A percentile compares a stretch with the other conserved stretches of the same genome.
These are phyloP conservation scores for Cephus rjabovi DNA, from an alignment of 2,888 invertebrate genomes.

Conservation along the genomic window DNA sequence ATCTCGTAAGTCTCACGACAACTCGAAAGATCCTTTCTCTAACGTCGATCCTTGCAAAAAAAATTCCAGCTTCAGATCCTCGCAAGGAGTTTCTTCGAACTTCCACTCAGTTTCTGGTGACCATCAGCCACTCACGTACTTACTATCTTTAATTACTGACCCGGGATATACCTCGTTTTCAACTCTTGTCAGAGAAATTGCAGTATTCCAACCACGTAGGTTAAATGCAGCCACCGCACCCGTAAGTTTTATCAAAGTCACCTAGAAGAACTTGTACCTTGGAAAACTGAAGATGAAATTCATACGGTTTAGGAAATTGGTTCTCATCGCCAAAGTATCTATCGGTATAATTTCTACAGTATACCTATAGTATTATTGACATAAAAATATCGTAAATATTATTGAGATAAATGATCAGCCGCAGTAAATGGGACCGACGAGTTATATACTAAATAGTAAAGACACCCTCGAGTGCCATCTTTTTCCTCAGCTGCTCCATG, in stretches of 20 bases:
- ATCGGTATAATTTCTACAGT: neutral
- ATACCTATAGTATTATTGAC: no score
- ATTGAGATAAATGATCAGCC: neutral
- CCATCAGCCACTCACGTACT: neutral
- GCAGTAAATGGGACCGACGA: neutral
- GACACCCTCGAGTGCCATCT: neutral
- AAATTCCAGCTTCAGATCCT: neutral
- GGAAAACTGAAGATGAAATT: neutral
- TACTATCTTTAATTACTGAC: neutral
- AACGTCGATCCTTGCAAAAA: neutral
- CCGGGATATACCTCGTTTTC: neutral
- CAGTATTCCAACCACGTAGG: neutral
- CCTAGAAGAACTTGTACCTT: neutral
- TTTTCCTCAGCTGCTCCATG: conserved; percentile 21
- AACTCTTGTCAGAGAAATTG: neutral
- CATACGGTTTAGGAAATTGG: neutral
- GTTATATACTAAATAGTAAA: neutral
- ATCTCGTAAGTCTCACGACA: neutral
- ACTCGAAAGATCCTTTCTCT: neutral
- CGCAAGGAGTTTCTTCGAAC: neutral
- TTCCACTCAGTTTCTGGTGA: neutral
- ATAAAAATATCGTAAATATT: neutral
- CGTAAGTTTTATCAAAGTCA: neutral
- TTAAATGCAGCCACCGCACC: neutral
- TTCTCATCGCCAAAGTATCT: neutral